phyloP scores from a whole-genome alignment of 2,888 invertebrate genomes.

The Tholera decimalis region DNA sequence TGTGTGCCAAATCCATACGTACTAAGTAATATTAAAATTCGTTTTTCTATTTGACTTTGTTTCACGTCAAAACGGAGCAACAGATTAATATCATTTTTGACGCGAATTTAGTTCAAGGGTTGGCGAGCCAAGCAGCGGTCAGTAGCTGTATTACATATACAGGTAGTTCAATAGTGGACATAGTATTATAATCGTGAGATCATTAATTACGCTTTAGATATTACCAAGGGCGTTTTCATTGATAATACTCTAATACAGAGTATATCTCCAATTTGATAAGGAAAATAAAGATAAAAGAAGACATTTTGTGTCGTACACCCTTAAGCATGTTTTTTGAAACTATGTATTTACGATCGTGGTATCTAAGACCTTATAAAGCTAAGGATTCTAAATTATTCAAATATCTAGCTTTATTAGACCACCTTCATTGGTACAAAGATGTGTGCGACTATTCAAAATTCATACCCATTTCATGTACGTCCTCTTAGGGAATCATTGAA shows the following conservation, averaged over 20 bases:
- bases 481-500: neutral
- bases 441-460: neutral
- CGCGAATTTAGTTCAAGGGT: too few relatives aligned
- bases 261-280: neutral
- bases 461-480: neutral
- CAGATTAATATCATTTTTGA: too few relatives aligned
- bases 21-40: too few relatives aligned
- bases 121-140: too few relatives aligned
- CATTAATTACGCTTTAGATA: slow-evolving; percentile 1
- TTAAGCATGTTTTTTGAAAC: too few relatives aligned
- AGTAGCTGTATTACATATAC: too few relatives aligned
- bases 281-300: neutral
- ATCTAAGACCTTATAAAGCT: neutral
- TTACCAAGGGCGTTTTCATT: neutral
- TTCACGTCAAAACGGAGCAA: too few relatives aligned
- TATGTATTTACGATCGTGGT: neutral
- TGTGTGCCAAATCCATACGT: too few relatives aligned
- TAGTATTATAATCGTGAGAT: slow-evolving; percentile 2
- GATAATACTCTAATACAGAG: neutral
- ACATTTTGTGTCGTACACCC: too few relatives aligned
- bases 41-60: too few relatives aligned
- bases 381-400: too few relatives aligned
- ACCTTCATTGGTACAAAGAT: neutral
- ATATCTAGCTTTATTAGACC: neutral
- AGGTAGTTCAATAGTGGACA: neutral